These are phyloP conservation scores for Hydropsyche tenuis DNA, from an alignment of 1,140 invertebrate genomes.

Conservation along the genomic window DNA sequence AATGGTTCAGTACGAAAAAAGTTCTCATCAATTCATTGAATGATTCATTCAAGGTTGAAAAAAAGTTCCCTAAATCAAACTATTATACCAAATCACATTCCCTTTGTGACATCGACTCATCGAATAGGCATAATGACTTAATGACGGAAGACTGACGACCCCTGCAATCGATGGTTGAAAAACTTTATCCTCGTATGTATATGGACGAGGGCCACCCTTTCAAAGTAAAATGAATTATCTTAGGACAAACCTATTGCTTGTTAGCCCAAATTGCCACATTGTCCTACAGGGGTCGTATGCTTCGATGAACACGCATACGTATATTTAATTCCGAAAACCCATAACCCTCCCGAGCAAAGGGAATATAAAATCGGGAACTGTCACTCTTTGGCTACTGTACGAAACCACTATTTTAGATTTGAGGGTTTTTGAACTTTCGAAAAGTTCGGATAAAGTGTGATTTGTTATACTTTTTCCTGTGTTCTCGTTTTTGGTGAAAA, in stretches of 20 bases:
- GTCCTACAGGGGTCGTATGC: constrained; percentile 10
- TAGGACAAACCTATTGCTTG: constrained; percentile 24
- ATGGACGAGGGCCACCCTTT: constrained; percentile 12
- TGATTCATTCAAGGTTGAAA: too few relatives aligned
- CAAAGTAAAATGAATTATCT: constrained; percentile 26
- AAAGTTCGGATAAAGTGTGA: too few relatives aligned
- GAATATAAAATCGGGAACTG: not conserved
- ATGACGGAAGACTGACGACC: not conserved
- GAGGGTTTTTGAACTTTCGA: too few relatives aligned
- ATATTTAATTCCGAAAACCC: not conserved
- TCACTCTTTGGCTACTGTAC: too few relatives aligned
- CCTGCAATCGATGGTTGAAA: constrained; percentile 1
- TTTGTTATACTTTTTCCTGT: too few relatives aligned
- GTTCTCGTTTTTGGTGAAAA: too few relatives aligned
- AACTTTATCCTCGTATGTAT: not conserved
- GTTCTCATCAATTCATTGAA: too few relatives aligned
- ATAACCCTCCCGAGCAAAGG: not conserved
- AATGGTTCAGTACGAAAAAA: too few relatives aligned
- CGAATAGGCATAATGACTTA: not conserved
- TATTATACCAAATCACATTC: too few relatives aligned
- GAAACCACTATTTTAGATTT: too few relatives aligned
- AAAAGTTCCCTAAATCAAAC: too few relatives aligned
- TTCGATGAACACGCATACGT: not conserved
- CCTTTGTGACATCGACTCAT: too few relatives aligned
- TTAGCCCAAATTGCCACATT: constrained; percentile 23